Evolutionary conservation across 2,888 invertebrate species (phyloP).

Genomic region (Petrolisthes manimaculis): DNA sequence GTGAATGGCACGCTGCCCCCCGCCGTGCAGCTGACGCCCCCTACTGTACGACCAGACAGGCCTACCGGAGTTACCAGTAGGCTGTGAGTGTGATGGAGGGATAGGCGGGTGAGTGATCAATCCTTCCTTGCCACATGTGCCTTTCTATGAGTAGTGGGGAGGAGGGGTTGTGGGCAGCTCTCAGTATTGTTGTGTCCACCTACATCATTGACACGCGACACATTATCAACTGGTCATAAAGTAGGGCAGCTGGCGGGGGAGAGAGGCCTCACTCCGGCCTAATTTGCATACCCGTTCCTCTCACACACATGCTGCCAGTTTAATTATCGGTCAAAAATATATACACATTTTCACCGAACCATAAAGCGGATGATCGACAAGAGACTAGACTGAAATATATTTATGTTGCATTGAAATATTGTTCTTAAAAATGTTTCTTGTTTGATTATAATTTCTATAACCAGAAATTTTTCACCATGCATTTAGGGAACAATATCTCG

Average conservation of each 20-base stretch:
- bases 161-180: background rate
- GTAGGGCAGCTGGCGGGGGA: background rate
- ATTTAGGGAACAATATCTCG: too few relatives aligned
- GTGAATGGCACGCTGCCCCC: background rate
- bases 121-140: background rate
- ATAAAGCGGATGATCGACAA: too few relatives aligned
- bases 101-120: background rate
- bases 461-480: too few relatives aligned
- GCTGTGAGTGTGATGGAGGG: background rate
- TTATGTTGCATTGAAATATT: too few relatives aligned
- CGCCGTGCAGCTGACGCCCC: conserved; percentile 12
- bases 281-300: background rate
- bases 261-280: background rate
- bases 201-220: background rate
- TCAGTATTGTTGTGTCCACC: background rate
- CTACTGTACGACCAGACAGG: background rate
- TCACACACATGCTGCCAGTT: too few relatives aligned
- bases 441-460: too few relatives aligned
- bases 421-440: too few relatives aligned
- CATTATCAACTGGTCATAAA: background rate
- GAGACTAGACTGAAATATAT: too few relatives aligned
- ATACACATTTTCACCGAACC: too few relatives aligned
- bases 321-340: too few relatives aligned
- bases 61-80: conserved; percentile 15
- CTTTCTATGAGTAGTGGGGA: background rate